These are phyloP conservation scores for Cataglyphis altisquamis DNA, from an alignment of 2,888 invertebrate species.

Conservation along the genomic window DNA sequence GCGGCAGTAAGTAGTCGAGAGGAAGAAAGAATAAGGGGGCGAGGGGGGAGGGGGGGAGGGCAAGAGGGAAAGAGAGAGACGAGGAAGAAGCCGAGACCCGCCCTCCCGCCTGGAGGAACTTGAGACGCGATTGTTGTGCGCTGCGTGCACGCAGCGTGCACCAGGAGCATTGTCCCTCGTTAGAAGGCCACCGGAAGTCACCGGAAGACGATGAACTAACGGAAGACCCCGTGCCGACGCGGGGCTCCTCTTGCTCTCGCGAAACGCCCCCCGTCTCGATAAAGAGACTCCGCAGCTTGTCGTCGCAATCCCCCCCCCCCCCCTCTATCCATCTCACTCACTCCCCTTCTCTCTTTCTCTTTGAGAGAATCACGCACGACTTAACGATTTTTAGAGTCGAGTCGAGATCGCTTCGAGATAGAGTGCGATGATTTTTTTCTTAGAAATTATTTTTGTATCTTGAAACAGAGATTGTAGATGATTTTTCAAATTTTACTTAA, in stretches of 20 bases:
- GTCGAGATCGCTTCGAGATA: slow-evolving; percentile 33
- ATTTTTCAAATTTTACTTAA: not conserved
- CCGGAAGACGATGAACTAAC: slow-evolving; percentile 86
- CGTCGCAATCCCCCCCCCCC: slow-evolving; percentile 60
- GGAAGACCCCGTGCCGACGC: slow-evolving; percentile 80
- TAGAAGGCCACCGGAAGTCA: slow-evolving; percentile 85
- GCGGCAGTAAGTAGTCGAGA: slow-evolving; percentile 73
- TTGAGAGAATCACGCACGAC: slow-evolving; percentile 69
- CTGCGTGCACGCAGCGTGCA: slow-evolving; percentile 81
- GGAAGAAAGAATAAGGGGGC: slow-evolving; percentile 66
- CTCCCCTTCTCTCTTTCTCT: slow-evolving; percentile 23
- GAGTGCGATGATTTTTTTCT: slow-evolving; percentile 8
- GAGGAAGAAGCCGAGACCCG: slow-evolving; percentile 61
- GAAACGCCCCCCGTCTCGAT: slow-evolving; percentile 68
- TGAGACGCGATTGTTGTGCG: slow-evolving; percentile 85
- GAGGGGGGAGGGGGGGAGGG: not conserved
- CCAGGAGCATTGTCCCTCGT: slow-evolving; percentile 79
- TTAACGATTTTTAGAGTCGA: slow-evolving; percentile 73
- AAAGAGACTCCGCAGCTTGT: slow-evolving; percentile 80
- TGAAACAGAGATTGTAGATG: not conserved
- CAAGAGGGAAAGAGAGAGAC: slow-evolving; percentile 18
- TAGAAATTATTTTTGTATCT: not conserved
- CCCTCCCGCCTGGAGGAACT: slow-evolving; percentile 85
- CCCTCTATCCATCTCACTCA: not conserved
- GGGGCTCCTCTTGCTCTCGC: slow-evolving; percentile 63